Percentiles rank a stretch among this genome's conserved stretches.
phyloP scores from a whole-genome alignment of 2,888 invertebrate species.

The Nephrocerus scutellatus region DNA sequence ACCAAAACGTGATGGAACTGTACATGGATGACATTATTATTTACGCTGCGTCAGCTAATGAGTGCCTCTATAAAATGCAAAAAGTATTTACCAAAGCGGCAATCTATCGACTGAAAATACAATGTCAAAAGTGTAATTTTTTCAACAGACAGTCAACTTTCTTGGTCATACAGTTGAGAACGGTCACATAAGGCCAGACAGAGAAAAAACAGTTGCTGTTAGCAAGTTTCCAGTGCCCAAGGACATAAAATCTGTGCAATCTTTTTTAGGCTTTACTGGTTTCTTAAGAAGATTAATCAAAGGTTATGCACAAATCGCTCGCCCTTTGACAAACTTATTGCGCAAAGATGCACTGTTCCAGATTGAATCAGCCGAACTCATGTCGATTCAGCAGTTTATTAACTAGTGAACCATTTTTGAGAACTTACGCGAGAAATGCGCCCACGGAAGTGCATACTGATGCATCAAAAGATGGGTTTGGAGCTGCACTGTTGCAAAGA shows the following conservation, averaged over 20 bases:
- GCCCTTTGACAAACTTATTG: too few species aligned
- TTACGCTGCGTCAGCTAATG: slow-evolving; percentile 3
- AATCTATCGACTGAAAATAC: slow-evolving; percentile 3
- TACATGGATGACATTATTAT: slow-evolving; percentile 21
- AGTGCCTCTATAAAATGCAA: slow-evolving; percentile 16
- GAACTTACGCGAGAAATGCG: slow-evolving; percentile 12
- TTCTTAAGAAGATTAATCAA: slow-evolving; percentile 14
- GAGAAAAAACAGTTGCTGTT: slow-evolving; percentile 17
- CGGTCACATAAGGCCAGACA: slow-evolving; percentile 12
- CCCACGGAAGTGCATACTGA: slow-evolving; percentile 21
- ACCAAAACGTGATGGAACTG: slow-evolving; percentile 5
- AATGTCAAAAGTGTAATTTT: slow-evolving; percentile 17
- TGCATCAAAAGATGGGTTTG: slow-evolving; percentile 20
- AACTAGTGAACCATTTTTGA: slow-evolving; percentile 17
- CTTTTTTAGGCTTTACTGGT: slow-evolving; percentile 16
- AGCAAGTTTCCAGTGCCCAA: slow-evolving; percentile 11
- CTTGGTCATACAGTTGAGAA: slow-evolving; percentile 12
- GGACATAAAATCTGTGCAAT: slow-evolving; percentile 13
- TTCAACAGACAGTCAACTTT: slow-evolving; percentile 8
- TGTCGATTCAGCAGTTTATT: too few species aligned
- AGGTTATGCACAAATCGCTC: slow-evolving; percentile 5
- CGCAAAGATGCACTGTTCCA: too few species aligned
- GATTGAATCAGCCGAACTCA: too few species aligned
- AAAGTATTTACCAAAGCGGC: slow-evolving; percentile 7
- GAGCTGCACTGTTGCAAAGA: slow-evolving; percentile 19